These are phyloP conservation scores for Colius striatus DNA, from an alignment of 2,113 vertebrate species.

Conservation along the genomic window DNA sequence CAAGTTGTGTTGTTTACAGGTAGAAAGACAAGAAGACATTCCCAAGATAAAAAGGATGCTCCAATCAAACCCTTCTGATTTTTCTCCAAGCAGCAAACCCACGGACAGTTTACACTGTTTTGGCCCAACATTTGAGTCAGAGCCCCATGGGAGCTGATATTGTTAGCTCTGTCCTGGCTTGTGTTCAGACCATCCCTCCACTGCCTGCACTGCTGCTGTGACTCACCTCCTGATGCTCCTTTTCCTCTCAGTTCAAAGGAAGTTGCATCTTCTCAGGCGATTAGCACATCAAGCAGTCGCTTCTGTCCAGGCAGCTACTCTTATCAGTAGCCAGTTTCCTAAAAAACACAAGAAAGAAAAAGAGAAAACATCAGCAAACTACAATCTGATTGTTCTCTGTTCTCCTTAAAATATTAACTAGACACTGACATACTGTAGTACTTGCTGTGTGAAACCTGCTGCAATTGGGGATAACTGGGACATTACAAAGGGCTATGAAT, in stretches of 20 bases:
- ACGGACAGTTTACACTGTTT: not conserved
- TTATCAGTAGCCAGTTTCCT: not conserved
- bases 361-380: not conserved
- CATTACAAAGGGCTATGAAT: constrained; percentile 62
- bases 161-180: not conserved
- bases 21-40: not conserved
- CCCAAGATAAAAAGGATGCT: not conserved
- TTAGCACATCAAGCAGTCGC: not conserved
- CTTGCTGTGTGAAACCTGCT: constrained; percentile 53
- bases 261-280: not conserved
- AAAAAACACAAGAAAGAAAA: not conserved
- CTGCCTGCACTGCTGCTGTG: accelerated
- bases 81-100: not conserved
- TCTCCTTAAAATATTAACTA: constrained; percentile 52
- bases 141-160: not conserved
- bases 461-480: constrained; percentile 44
- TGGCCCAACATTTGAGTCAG: not conserved
- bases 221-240: not conserved
- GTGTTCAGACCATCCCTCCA: not conserved
- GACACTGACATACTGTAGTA: constrained; percentile 51
- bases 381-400: not conserved
- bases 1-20: not conserved
- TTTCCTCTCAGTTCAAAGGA: not conserved
- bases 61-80: accelerated
- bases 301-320: not conserved